phyloP scores from a whole-genome alignment of 2,888 invertebrate genomes.

The Gerris lacustris region DNA sequence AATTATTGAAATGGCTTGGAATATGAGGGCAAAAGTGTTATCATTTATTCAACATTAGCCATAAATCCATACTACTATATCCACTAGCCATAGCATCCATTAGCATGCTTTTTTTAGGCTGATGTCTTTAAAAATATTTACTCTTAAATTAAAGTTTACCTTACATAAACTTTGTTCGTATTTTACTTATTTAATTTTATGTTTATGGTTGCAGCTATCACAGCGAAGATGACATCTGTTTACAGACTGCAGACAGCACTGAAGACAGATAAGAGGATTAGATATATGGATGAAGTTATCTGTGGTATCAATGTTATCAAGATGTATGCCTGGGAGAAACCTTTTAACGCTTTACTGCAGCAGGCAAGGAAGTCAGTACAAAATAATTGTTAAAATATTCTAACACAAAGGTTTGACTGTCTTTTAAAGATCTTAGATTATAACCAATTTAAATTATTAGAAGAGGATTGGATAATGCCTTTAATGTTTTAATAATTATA shows the following conservation, averaged over 20 bases:
- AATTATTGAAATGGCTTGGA: no score
- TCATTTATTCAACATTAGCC: no score
- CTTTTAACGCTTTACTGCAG: slow-evolving; percentile 56
- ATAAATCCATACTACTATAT: no score
- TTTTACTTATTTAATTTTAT: not conserved
- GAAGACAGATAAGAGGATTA: slow-evolving; percentile 77
- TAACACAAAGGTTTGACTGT: slow-evolving; percentile 12
- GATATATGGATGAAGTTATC: slow-evolving; percentile 90
- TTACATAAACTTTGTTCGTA: no score
- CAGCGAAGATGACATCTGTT: slow-evolving; percentile 38
- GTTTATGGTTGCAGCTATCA: slow-evolving; percentile 31
- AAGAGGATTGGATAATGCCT: no score
- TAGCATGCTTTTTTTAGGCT: not conserved
- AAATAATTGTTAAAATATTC: not conserved
- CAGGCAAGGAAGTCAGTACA: slow-evolving; percentile 49
- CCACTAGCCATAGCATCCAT: not conserved
- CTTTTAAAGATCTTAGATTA: slow-evolving; percentile 14
- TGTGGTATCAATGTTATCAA: slow-evolving; percentile 83
- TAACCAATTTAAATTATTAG: slow-evolving; percentile 7
- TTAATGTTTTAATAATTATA: no score
- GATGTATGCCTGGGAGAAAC: slow-evolving; percentile 77
- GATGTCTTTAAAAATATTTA: not conserved
- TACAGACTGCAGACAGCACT: slow-evolving; percentile 66
- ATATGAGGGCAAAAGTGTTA: no score
- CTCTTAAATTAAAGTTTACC: no score